Percentiles rank a stretch among this genome's conserved stretches.
Conservation (phyloP, 1,140 invertebrate genomes). For the Drosophila bifasciata region DNA sequence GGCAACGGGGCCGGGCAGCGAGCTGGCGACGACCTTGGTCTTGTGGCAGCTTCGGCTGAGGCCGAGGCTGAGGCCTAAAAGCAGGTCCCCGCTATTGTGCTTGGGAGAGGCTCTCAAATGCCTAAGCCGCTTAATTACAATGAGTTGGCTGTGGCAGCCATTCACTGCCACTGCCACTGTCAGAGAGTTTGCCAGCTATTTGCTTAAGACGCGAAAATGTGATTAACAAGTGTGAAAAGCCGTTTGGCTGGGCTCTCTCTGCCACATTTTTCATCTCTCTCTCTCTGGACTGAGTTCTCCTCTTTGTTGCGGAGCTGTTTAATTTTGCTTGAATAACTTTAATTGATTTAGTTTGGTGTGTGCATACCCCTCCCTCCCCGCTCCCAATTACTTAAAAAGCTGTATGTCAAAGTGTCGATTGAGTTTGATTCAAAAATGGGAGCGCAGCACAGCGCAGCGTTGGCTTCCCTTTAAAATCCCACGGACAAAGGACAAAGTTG, state of each 20-base stretch:
- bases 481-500: constrained; percentile 59
- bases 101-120: constrained; percentile 49
- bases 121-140: constrained; percentile 81
- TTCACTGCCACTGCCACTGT: not conserved
- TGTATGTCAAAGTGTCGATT: constrained; percentile 49
- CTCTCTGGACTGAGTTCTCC: constrained; percentile 34
- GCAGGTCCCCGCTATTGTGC: constrained; percentile 69
- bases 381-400: constrained; percentile 64
- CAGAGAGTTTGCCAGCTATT: constrained; percentile 62
- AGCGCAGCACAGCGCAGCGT: constrained; percentile 46
- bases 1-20: constrained; percentile 27
- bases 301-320: constrained; percentile 51
- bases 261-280: constrained; percentile 47
- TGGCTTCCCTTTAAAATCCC: constrained; percentile 42
- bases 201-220: constrained; percentile 81
- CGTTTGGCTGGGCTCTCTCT: constrained; percentile 48
- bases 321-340: constrained; percentile 75
- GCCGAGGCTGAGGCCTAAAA: constrained; percentile 57
- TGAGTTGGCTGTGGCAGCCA: constrained; percentile 44
- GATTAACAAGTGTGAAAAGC: constrained; percentile 82
- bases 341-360: constrained; percentile 74
- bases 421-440: constrained; percentile 45
- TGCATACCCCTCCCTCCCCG: constrained; percentile 21
- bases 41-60: constrained; percentile 40
- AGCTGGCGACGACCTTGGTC: constrained; percentile 59